Conservation (phyloP, 2,888 invertebrate genomes). For the Rhamnusium bicolor region DNA sequence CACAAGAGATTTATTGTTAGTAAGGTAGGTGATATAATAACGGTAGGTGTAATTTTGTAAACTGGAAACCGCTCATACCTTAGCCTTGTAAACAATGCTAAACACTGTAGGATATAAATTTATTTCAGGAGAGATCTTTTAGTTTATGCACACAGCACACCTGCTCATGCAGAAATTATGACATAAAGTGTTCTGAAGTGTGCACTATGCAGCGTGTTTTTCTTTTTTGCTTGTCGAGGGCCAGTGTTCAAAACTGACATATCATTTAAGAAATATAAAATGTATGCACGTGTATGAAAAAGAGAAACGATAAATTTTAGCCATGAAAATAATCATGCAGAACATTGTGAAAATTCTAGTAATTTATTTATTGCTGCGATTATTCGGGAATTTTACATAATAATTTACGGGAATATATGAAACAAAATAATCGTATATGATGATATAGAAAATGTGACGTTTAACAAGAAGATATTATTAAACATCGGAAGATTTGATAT, state of each 20-base stretch:
- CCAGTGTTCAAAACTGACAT: conserved; percentile 1
- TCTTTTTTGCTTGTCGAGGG: not conserved
- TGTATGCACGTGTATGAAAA: not conserved
- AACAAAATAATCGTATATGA: too few relatives aligned
- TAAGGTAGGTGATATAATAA: too few relatives aligned
- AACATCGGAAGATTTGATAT: too few relatives aligned
- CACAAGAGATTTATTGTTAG: too few relatives aligned
- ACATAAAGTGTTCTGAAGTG: not conserved
- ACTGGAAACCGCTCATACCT: not conserved
- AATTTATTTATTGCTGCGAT: too few relatives aligned
- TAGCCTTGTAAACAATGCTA: conserved; percentile 9
- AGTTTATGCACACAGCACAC: not conserved
- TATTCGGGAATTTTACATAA: too few relatives aligned
- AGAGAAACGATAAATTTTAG: not conserved
- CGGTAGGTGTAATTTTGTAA: not conserved
- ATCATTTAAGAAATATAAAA: not conserved
- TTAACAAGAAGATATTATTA: too few relatives aligned
- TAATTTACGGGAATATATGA: too few relatives aligned
- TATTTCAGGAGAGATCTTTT: not conserved
- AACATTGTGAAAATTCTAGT: too few relatives aligned
- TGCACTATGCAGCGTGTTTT: not conserved
- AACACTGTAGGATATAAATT: not conserved
- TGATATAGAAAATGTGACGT: too few relatives aligned
- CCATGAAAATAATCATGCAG: not conserved
- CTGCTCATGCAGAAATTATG: conserved; percentile 2